phyloP scores from a whole-genome alignment of 2,797 vertebrate genomes.

The Myotis vivesi region DNA sequence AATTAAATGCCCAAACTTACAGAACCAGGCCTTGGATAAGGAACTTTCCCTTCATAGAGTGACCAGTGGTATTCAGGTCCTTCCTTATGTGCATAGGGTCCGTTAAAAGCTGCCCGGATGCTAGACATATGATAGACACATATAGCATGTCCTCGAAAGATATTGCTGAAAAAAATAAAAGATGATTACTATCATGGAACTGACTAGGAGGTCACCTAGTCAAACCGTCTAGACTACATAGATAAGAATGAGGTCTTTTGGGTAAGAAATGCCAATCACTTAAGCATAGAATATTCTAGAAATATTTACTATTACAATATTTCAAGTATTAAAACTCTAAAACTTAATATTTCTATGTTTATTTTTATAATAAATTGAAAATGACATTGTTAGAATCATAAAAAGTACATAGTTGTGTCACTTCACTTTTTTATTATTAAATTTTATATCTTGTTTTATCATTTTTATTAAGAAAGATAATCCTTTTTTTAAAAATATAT shows the following conservation, averaged over 20 bases:
- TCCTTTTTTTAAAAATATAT: too few relatives aligned
- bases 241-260: neutral
- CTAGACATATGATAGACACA: slow-evolving; percentile 97
- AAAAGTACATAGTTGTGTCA: neutral
- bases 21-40: slow-evolving; percentile 95
- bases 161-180: slow-evolving; percentile 83
- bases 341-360: neutral
- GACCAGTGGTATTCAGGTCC: slow-evolving; percentile 96
- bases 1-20: slow-evolving; percentile 86
- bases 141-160: slow-evolving; percentile 96
- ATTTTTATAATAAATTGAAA: neutral
- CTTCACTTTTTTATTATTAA: neutral
- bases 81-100: slow-evolving; percentile 94
- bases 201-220: neutral
- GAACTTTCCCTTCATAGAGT: slow-evolving; percentile 94
- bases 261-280: neutral
- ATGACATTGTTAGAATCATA: neutral
- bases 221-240: neutral
- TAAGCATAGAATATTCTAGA: neutral
- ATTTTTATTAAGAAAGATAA: neutral
- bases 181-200: neutral
- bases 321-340: neutral
- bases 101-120: slow-evolving; percentile 95
- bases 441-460: neutral
- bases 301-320: neutral